phyloP scores from a whole-genome alignment of 1,140 invertebrate species.

The Pantala flavescens region DNA sequence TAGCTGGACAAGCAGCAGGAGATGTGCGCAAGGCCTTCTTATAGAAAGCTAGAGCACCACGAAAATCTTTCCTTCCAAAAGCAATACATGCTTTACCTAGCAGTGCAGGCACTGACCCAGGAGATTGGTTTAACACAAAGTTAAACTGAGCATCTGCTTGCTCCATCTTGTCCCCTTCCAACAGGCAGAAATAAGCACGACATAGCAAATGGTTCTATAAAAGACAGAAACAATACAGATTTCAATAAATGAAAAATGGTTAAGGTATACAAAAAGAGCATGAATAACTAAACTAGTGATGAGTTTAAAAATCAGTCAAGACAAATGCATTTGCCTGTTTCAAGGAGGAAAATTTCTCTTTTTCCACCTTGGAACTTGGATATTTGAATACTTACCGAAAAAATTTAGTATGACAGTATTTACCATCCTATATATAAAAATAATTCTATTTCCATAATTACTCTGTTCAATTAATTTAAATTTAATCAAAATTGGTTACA shows the following conservation, averaged over 20 bases:
- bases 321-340: no score
- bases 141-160: constrained; percentile 99
- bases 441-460: no score
- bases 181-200: constrained; percentile 92
- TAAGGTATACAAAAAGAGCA: constrained; percentile 11
- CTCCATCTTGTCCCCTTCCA: constrained; percentile 99
- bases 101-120: constrained; percentile 91
- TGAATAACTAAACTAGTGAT: no score
- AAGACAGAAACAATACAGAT: constrained; percentile 20
- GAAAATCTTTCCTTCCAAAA: constrained; percentile 85
- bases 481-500: no score
- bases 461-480: no score
- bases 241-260: constrained; percentile 3
- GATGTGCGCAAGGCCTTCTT: constrained; percentile 94
- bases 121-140: constrained; percentile 93
- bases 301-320: no score
- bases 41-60: constrained; percentile 92
- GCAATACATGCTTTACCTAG: constrained; percentile 98
- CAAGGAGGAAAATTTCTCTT: no score
- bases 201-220: constrained; percentile 88
- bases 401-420: no score
- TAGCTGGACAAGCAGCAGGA: constrained; percentile 85
- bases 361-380: no score
- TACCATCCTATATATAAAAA: no score
- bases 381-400: no score